Base-by-base conservation (phyloP, 2,888 invertebrate genomes). In the Leptura quadrifasciata region DNA sequence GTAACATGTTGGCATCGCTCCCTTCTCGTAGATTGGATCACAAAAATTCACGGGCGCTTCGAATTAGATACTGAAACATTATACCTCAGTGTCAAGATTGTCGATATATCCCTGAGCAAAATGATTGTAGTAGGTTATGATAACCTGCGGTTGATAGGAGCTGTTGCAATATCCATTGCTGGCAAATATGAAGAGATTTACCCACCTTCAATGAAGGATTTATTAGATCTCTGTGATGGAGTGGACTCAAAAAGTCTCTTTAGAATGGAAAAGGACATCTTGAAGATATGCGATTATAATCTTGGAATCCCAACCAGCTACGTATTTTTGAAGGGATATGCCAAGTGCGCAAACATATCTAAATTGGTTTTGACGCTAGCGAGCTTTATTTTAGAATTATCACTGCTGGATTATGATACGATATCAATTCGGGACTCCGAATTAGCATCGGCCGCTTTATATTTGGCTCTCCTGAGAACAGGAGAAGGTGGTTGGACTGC, bases 61-160 rank as follows among this genome's bases (percentile, higher is more conserved):
- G 99, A 99, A 89, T 91, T 99, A 47, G 99, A 99, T 90, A 99
- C 99, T 86, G 99, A 99, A 91, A 99, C 99, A 0, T 91, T 99
- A 8, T 99, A 99, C 89, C 91, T 98, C 88, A 98, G 97, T 24
- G 98, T 99, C 15, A 99, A 98, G 91, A 90, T 99, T 81, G 96
- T 98, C 4, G 99, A 99, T 89, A 90, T 96, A 79, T 99, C 94
- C 90, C 91, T 98, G 70, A 92, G 93, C 77, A 92, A 92, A 80
- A 91, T 94, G 69, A 91, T 92, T 3, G 92, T 95, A n/a, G n/a
- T n/a, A 21, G 92, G 94, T 9, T 96, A 96, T 87, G 96, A 97
- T 83, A 93, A 94, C 67, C 89, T 99, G 78, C 99, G 99, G 90
- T 91, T 99, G 71, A 91, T 99, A 52, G 99, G 98, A 0, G 96